Percentiles rank a stretch among this genome's conserved stretches.
These are phyloP conservation scores for Brotula barbata DNA, from an alignment of 2,797 vertebrate genomes.

Conservation along the genomic window DNA sequence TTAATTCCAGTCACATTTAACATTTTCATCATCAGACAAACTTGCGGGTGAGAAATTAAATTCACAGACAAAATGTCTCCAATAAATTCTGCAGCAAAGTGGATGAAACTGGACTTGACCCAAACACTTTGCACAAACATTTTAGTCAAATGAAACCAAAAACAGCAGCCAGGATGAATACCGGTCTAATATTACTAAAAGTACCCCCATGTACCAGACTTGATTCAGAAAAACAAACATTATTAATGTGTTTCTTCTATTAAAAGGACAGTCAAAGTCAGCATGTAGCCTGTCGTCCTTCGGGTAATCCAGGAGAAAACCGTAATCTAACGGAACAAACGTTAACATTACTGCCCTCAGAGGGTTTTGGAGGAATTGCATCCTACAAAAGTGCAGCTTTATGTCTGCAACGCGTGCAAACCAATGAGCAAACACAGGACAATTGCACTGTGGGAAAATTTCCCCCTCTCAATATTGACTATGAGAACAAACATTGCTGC, in stretches of 20 bases:
- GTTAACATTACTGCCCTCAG: too few species aligned
- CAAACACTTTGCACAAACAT: conserved; percentile 54
- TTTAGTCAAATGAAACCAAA: conserved; percentile 69
- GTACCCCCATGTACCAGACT: conserved; percentile 26
- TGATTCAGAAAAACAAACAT: conserved; percentile 35
- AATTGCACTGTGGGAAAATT: too few species aligned
- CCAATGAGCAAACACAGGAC: too few species aligned
- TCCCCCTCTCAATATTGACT: too few species aligned
- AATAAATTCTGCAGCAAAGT: conserved; percentile 63
- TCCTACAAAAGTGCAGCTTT: too few species aligned
- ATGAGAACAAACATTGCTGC: not conserved
- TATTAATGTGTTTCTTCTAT: conserved; percentile 23
- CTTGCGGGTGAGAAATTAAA: conserved; percentile 22
- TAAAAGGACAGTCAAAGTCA: conserved; percentile 33
- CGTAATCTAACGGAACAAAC: too few species aligned
- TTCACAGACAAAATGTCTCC: conserved; percentile 10
- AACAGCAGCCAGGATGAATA: conserved; percentile 48
- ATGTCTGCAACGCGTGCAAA: too few species aligned
- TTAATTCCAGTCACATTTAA: conserved; percentile 33
- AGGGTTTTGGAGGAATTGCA: too few species aligned
- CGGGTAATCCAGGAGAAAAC: too few species aligned
- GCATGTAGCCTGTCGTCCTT: not conserved
- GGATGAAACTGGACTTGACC: conserved; percentile 67
- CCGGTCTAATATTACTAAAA: conserved; percentile 27
- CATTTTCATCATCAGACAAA: conserved; percentile 11